Evolutionary conservation across 2,113 vertebrate species (phyloP), one percentile per base, ranked within the genome.

Genomic region (Coturnix japonica): DNA sequence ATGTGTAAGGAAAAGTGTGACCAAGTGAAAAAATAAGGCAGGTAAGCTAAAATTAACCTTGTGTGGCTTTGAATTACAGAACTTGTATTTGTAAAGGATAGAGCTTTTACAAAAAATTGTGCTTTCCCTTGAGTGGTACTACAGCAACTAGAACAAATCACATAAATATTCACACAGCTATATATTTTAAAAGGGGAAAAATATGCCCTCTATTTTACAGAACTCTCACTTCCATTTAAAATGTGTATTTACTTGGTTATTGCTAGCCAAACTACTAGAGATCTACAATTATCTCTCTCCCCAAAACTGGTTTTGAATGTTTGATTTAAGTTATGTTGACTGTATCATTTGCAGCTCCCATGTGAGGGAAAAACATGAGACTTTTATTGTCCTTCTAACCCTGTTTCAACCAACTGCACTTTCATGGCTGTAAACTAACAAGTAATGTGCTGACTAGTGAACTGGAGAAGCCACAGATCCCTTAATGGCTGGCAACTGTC

Each of bases 1-100:
- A 18, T 8, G 44, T 61, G 39, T 28, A 87, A 82, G 39, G 18
- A 80, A 89, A 94, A 79, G 5, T 49, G 25, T 51, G 75, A 93
- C n/a, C 30, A 76, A 81, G 26, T 49, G 8, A 57, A 81, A 92
- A 94, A 87, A 69, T 33, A 43, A 57, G 41, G 25, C 26, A 37
- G 49, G 44, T 20, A 78, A 78, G 13, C 46, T 82, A 44, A 83
- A 91, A 49, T 3, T 35, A 33, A 77, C 13, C 28, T 90, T 64
- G 41, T 59, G 15, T 35, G 33, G 46, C 41, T 85, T 72, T 76
- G 47, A 90, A 73, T 46, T 88, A 85, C 33, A 76, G 22, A 67
- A 17, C 19, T 11, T 75, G 41, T 11, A 13, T 79, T 86, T 82
- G 37, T 80, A 59, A 12, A 59, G 57, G 23, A 25, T 39, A 30